Conservation (phyloP, 2,113 vertebrate species). For the Hypocryptadius cinnamomeus region DNA sequence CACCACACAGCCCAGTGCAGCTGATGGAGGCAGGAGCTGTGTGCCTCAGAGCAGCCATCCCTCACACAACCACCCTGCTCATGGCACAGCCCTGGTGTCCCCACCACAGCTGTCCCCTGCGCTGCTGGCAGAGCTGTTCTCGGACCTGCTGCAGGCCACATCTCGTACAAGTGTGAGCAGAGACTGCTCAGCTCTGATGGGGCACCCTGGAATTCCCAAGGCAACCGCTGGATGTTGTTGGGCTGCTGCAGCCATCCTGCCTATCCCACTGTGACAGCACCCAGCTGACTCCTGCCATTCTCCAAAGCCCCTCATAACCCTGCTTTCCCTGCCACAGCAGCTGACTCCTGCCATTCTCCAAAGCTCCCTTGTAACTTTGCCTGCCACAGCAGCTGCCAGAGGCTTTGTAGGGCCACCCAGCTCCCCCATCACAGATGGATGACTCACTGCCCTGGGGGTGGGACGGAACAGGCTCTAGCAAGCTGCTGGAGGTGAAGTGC, state of each 20-base stretch:
- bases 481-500: background rate
- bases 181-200: background rate
- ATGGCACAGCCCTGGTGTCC: background rate
- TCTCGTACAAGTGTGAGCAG: background rate
- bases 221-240: rapidly evolving
- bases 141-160: background rate
- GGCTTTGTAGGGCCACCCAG: background rate
- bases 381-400: rapidly evolving
- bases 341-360: background rate
- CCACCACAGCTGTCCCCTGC: background rate
- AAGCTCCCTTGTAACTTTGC: background rate
- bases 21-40: background rate
- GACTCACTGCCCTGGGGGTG: background rate
- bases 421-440: background rate
- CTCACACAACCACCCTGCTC: background rate
- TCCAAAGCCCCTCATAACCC: background rate
- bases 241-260: background rate
- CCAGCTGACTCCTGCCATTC: background rate
- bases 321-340: rapidly evolving
- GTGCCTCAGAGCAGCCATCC: background rate
- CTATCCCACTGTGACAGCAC: background rate
- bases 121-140: background rate
- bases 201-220: background rate
- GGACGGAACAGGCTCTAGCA: background rate
- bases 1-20: background rate